Conservation (phyloP, 92 coral and sea anemone species). For the Palythoa caribaeorum region DNA sequence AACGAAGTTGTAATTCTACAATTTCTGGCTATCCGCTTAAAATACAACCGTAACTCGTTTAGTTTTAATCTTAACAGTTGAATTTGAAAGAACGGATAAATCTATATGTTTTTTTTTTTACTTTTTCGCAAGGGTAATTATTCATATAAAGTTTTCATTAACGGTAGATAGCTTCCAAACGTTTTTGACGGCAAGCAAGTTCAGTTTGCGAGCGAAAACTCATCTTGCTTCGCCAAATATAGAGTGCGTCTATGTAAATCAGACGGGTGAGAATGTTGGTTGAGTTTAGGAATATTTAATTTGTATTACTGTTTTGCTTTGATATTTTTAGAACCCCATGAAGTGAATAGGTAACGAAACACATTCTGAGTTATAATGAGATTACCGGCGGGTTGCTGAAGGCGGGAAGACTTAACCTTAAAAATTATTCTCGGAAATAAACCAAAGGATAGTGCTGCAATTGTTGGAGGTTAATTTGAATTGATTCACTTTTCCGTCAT, state of each 20-base stretch:
- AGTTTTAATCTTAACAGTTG: not conserved
- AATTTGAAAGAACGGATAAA: not conserved
- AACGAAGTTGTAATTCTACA: not conserved
- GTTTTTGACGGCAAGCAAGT: not conserved
- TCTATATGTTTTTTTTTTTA: not conserved
- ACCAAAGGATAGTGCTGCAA: not conserved
- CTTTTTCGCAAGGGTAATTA: too few relatives aligned
- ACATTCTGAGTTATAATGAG: conserved; percentile 19
- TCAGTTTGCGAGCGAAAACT: not conserved
- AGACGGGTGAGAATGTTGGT: not conserved
- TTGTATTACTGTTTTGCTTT: conserved; percentile 20
- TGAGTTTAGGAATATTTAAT: conserved; percentile 43
- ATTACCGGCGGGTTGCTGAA: not conserved
- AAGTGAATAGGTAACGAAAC: conserved; percentile 13
- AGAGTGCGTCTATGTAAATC: conserved; percentile 35
- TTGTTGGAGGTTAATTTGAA: not conserved
- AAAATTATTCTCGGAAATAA: not conserved
- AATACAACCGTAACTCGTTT: not conserved
- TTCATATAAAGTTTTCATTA: not conserved
- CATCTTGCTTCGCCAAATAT: not conserved
- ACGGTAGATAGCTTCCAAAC: not conserved
- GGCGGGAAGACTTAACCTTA: not conserved
- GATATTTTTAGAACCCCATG: conserved; percentile 8
- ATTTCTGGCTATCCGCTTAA: not conserved
- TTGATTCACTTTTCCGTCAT: not conserved